phyloP scores from a whole-genome alignment of 2,888 invertebrate genomes.

The Agrenia bidenticulata region DNA sequence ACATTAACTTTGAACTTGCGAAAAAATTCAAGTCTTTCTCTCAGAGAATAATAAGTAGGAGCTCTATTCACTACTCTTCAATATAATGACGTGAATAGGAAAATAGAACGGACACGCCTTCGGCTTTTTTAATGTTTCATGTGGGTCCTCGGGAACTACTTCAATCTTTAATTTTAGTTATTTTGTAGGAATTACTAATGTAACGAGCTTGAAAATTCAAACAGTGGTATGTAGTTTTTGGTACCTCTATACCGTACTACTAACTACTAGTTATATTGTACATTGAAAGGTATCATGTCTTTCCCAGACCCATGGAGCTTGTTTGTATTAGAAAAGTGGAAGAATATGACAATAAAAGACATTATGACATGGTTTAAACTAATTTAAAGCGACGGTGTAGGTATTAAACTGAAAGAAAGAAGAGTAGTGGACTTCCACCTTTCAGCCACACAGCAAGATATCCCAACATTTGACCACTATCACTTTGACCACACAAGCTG shows the following conservation, averaged over 20 bases:
- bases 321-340: background rate
- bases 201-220: too few species aligned
- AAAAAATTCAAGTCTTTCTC: constrained; percentile 26
- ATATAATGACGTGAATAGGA: constrained; percentile 27
- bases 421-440: constrained; percentile 31
- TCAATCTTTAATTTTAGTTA: background rate
- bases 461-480: constrained; percentile 39
- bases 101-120: constrained; percentile 42
- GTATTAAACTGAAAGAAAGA: constrained; percentile 4
- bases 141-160: constrained; percentile 25
- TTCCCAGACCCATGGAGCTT: background rate
- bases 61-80: constrained; percentile 2
- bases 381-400: constrained; percentile 18
- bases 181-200: too few species aligned
- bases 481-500: constrained; percentile 39
- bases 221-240: too few species aligned
- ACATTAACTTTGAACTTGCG: constrained; percentile 35
- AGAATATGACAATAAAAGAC: constrained; percentile 14
- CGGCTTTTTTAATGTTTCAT: constrained; percentile 34
- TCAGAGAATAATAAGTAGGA: background rate
- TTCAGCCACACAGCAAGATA: constrained; percentile 46
- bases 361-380: constrained; percentile 24
- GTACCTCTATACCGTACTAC: background rate
- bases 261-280: background rate
- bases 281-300: background rate